A percentile compares a stretch with the other conserved stretches of the same genome.
Conservation (phyloP, 2,888 invertebrate genomes). For the Alentia gelatinosa region DNA sequence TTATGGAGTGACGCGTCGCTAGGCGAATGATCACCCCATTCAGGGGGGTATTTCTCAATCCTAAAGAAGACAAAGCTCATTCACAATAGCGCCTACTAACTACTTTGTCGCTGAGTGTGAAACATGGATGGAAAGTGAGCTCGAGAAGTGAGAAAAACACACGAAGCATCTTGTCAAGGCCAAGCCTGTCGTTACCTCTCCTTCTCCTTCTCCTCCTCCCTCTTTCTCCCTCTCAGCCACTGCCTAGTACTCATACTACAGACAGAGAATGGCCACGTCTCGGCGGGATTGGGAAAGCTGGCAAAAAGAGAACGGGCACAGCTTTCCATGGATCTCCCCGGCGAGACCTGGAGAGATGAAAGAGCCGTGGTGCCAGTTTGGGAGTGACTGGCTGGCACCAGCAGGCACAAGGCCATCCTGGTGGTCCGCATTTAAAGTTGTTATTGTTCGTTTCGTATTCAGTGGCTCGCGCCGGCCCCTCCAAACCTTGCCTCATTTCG, state of each 20-base stretch:
- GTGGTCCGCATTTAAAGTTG: conserved; percentile 7
- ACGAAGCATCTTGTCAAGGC: no score
- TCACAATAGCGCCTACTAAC: background rate
- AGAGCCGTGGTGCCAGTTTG: background rate
- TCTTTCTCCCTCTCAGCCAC: background rate
- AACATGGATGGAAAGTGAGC: background rate
- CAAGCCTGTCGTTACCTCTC: background rate
- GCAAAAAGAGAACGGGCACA: background rate
- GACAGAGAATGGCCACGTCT: background rate
- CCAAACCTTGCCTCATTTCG: background rate
- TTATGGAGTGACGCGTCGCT: background rate
- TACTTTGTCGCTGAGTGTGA: background rate
- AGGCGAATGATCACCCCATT: background rate
- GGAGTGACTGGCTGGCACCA: background rate
- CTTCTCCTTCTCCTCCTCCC: background rate
- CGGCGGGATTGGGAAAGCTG: background rate
- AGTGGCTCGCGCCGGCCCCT: background rate
- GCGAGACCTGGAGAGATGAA: background rate
- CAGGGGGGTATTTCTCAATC: background rate
- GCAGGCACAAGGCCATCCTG: background rate
- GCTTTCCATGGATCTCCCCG: background rate
- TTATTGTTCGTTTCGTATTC: conserved; percentile 28
- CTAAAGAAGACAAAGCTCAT: background rate
- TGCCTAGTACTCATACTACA: background rate
- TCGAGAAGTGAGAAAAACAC: no score